Base-by-base conservation (phyloP, 2,888 invertebrate genomes). In the Melieria picta region DNA sequence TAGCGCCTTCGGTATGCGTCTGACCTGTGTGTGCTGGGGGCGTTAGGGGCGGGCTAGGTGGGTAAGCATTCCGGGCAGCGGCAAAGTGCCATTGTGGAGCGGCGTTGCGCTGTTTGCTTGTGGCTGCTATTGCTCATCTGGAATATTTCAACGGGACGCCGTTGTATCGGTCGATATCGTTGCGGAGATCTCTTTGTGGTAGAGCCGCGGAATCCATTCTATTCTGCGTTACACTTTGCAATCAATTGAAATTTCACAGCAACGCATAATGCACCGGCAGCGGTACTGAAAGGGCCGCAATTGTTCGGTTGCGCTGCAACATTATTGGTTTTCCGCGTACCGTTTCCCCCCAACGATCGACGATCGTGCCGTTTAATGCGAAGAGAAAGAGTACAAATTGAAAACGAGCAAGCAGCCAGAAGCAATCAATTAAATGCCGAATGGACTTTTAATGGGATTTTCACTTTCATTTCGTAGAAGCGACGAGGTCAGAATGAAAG, bases 231-330 rank as follows among this genome's bases (percentile, higher is more conserved):
- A 50, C 10, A 52, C 68, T 61, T 69, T 55, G 45, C 45, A 69
- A 69, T 62, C 46, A 55, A 69, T 56, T 62, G 47, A 69, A 69
- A 69, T 69, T 45, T 56, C 62, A 52, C 68, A 69, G 68, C 61
- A 52, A 13, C 52, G 66, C 60, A 69, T 48, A 9, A 16, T 50
- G 66, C 30, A 66, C 47, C 30, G 30, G 30, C 30, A 30, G 30
- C 47, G 9, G n/a, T 30, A 68, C 43, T 16, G 55, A 62, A 69
- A 46, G 45, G n/a, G 55, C 30, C 47, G 55, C 58, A 58, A 48
- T 42, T 43, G 30, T 63, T 10, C n/a, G 48, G 13, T n/a, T 30
- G 7, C 16, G 50, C 9, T 52, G 50, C 13, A n/a, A 3, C 50
- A 42, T 48, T 13, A n/a, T 48, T 6, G 0, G 42, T 43, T 58